Conservation (phyloP, 2,113 vertebrate species). For the Phasianus colchicus region DNA sequence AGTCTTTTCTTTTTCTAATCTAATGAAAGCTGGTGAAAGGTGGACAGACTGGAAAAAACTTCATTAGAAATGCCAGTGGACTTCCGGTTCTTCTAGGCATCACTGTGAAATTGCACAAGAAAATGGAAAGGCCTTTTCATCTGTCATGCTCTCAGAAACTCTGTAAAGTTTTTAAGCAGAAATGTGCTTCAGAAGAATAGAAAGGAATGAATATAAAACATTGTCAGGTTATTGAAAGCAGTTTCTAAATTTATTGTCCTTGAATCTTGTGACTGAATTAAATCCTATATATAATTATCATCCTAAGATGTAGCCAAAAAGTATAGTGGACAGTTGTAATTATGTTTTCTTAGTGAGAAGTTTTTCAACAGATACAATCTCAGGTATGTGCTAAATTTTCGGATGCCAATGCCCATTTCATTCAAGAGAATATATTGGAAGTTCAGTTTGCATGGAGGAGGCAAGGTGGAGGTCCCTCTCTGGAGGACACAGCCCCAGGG, state of each 20-base stretch:
- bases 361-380: background rate
- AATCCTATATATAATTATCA: background rate
- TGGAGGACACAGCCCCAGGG: fast-evolving
- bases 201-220: background rate
- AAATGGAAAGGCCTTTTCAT: background rate
- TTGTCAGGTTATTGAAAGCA: background rate
- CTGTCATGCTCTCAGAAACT: background rate
- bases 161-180: background rate
- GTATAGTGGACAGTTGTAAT: background rate
- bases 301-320: background rate
- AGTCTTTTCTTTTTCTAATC: background rate
- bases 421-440: background rate
- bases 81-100: background rate
- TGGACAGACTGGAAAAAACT: background rate
- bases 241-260: background rate
- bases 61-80: background rate
- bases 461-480: fast-evolving
- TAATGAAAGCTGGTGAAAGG: background rate
- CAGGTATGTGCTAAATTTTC: background rate
- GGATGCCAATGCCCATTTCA: background rate
- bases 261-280: background rate
- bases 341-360: background rate
- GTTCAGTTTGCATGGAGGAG: background rate
- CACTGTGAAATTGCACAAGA: background rate
- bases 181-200: background rate